phyloP scores from a whole-genome alignment of 2,888 invertebrate genomes.

The Lithosia quadra region DNA sequence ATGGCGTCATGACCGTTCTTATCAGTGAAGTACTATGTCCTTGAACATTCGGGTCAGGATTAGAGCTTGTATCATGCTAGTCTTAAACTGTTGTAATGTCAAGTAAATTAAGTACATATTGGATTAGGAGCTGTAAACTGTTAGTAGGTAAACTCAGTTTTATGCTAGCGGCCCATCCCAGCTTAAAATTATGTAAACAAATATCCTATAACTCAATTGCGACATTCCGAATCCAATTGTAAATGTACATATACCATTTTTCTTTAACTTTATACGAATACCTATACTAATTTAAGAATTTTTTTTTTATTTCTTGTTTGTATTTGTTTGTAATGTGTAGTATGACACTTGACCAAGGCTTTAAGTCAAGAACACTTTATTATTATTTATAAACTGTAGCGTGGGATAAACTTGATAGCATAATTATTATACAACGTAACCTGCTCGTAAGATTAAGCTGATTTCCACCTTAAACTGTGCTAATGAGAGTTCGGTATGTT shows the following conservation, averaged over 20 bases:
- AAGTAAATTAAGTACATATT: conserved; percentile 19
- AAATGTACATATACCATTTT: too few species aligned
- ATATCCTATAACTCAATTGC: neutral
- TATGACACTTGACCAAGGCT: neutral
- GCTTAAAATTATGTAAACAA: neutral
- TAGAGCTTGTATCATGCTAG: conserved; percentile 35
- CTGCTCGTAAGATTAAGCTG: neutral
- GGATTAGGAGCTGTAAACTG: conserved; percentile 13
- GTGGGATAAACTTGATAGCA: neutral
- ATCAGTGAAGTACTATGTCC: conserved; percentile 41
- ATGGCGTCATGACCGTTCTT: conserved; percentile 42
- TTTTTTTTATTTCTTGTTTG: too few species aligned
- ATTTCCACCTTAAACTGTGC: neutral
- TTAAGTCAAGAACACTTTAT: neutral
- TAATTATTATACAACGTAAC: neutral
- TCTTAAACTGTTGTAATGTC: conserved; percentile 37
- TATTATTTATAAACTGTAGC: neutral
- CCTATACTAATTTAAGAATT: too few species aligned
- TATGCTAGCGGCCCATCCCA: neutral
- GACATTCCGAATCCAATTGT: too few species aligned
- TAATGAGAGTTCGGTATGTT: neutral
- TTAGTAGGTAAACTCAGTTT: neutral
- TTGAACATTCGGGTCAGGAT: conserved; percentile 46
- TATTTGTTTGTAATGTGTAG: too few species aligned
- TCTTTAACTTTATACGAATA: too few species aligned